Evolutionary conservation across 2,797 vertebrate species (phyloP).

Genomic region (Muscicapa comitata): DNA sequence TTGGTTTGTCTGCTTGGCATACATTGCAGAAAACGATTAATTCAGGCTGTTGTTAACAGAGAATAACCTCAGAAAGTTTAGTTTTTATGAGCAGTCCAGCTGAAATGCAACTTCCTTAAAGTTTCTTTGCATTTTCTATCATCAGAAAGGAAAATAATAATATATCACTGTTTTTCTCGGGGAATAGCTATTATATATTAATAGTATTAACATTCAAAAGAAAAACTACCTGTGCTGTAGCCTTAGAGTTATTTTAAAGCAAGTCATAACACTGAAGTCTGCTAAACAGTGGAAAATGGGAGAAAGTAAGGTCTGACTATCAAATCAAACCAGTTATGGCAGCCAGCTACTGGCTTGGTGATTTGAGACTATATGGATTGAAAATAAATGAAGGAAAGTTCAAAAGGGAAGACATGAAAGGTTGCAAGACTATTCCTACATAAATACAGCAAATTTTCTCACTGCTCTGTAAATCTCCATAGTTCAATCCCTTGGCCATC

Average conservation of each 20-base stretch:
- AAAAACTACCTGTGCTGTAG: background rate
- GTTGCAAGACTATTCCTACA: background rate
- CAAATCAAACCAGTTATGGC: background rate
- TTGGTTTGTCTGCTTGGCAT: slow-evolving; percentile 35
- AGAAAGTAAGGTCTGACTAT: background rate
- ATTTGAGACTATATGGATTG: background rate
- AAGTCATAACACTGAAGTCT: background rate
- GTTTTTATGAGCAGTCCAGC: background rate
- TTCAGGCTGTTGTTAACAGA: slow-evolving; percentile 9
- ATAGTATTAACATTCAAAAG: background rate
- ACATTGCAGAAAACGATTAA: slow-evolving; percentile 27
- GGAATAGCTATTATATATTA: background rate
- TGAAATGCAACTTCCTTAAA: background rate
- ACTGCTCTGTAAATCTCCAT: background rate
- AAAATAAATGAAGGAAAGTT: background rate
- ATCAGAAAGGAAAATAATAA: background rate
- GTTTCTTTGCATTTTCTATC: background rate
- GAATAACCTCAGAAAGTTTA: background rate
- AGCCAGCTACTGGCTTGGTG: background rate
- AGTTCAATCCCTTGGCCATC: background rate
- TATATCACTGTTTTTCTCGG: background rate
- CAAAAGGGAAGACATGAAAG: background rate
- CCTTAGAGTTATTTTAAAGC: background rate
- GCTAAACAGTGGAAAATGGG: background rate
- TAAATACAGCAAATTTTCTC: background rate